These are phyloP conservation scores for Clivina fossor DNA, from an alignment of 2,888 invertebrate genomes.

Conservation along the genomic window DNA sequence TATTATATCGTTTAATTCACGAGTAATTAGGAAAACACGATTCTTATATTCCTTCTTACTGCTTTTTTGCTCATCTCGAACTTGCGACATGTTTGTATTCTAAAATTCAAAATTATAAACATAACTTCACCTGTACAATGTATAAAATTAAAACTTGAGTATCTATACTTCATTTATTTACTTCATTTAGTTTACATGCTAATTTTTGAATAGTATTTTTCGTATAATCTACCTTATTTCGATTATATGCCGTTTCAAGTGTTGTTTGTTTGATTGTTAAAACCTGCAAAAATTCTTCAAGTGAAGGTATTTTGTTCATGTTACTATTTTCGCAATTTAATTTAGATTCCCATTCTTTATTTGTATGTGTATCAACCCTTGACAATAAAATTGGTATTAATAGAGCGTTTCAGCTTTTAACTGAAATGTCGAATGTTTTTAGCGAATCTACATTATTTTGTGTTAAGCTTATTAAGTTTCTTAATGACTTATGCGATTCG, in stretches of 20 bases:
- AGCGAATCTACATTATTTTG: not conserved
- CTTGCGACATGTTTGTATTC: too few species aligned
- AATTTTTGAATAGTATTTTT: too few species aligned
- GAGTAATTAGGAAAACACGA: too few species aligned
- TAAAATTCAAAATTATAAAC: too few species aligned
- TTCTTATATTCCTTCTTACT: too few species aligned
- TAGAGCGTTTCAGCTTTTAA: not conserved
- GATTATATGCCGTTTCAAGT: not conserved
- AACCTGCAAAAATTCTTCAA: not conserved
- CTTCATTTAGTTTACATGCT: too few species aligned
- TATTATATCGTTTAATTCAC: too few species aligned
- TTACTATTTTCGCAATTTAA: not conserved
- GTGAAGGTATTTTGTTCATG: not conserved
- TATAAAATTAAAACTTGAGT: too few species aligned
- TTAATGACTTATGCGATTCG: slow-evolving; percentile 2
- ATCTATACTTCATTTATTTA: too few species aligned
- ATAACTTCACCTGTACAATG: too few species aligned
- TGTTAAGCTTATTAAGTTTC: not conserved
- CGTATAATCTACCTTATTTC: not conserved
- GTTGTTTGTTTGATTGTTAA: not conserved
- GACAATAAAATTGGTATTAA: not conserved
- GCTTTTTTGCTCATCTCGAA: too few species aligned
- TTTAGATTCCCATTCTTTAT: not conserved
- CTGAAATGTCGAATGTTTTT: not conserved
- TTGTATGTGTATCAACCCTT: not conserved